phyloP scores from a whole-genome alignment of 1,140 invertebrate genomes.

The Drosophila tsacasi region DNA sequence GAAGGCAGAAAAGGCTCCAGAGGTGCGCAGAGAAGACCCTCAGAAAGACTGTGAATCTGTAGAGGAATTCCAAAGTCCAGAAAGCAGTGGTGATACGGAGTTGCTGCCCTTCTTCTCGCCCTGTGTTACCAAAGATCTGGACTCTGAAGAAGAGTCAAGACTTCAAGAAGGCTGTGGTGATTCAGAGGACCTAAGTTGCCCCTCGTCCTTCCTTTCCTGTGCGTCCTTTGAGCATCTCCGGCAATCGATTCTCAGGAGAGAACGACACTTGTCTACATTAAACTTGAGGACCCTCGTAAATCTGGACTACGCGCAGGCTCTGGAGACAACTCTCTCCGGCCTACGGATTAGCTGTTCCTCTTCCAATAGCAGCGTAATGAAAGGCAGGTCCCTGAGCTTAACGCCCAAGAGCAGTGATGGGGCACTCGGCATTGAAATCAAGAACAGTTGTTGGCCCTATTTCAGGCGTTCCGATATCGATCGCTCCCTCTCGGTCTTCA shows the following conservation, averaged over 20 bases:
- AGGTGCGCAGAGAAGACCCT: too few species aligned
- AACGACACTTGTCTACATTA: conserved; percentile 24
- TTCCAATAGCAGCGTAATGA: conserved; percentile 39
- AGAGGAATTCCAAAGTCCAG: neutral
- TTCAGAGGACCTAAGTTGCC: conserved; percentile 3
- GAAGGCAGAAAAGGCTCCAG: too few species aligned
- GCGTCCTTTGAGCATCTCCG: conserved; percentile 36
- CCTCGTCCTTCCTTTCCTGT: conserved; percentile 50
- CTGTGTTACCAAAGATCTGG: neutral
- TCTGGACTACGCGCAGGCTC: neutral
- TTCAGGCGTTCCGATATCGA: conserved; percentile 48
- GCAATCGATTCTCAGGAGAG: conserved; percentile 19
- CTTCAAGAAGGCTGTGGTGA: neutral
- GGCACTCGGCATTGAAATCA: conserved; percentile 6
- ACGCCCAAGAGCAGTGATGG: conserved; percentile 31
- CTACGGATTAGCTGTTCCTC: neutral
- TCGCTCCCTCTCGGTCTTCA: conserved; percentile 24
- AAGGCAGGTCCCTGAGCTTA: neutral
- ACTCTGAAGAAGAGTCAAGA: neutral
- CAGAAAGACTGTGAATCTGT: neutral
- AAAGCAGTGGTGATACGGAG: neutral
- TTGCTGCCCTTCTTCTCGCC: neutral
- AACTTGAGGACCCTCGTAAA: conserved; percentile 29
- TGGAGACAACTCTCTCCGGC: neutral
- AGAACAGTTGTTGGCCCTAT: conserved; percentile 6